Percentiles rank a stretch among this genome's conserved stretches.
phyloP scores from a whole-genome alignment of 2,797 vertebrate species.

The Acipenser oxyrinchus region DNA sequence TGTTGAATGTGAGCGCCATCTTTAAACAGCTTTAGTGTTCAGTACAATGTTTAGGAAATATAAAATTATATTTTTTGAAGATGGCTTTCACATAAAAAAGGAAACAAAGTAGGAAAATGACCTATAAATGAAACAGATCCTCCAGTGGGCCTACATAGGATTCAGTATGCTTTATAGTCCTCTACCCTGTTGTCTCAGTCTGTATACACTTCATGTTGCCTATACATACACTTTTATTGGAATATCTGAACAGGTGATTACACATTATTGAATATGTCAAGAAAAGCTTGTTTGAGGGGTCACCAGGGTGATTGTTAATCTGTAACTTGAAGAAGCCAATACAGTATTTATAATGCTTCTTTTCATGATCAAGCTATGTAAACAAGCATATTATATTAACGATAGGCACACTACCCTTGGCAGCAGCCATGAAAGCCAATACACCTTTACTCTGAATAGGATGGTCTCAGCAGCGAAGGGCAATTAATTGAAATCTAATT shows the following conservation, averaged over 20 bases:
- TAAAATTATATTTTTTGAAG: no score
- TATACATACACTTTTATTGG: no score
- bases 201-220: no score
- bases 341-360: constrained; percentile 18
- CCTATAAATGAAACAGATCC: no score
- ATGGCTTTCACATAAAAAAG: no score
- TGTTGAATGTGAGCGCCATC: no score
- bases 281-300: constrained; percentile 11
- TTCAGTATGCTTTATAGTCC: no score
- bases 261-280: constrained; percentile 7
- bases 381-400: constrained; percentile 23
- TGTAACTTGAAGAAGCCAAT: constrained; percentile 20
- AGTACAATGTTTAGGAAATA: no score
- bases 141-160: no score
- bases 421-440: constrained; percentile 18
- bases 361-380: constrained; percentile 22
- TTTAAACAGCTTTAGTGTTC: no score
- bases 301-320: constrained; percentile 13
- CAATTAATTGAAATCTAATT: constrained; percentile 24
- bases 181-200: no score
- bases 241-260: constrained; percentile 18
- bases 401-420: constrained; percentile 16
- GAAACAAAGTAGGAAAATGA: no score
- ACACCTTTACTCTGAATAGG: constrained; percentile 14
- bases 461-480: constrained; percentile 6